A percentile compares a stretch with the other conserved stretches of the same genome.
Conservation (phyloP, 2,888 invertebrate species). For the Frankliniella intonsa region DNA sequence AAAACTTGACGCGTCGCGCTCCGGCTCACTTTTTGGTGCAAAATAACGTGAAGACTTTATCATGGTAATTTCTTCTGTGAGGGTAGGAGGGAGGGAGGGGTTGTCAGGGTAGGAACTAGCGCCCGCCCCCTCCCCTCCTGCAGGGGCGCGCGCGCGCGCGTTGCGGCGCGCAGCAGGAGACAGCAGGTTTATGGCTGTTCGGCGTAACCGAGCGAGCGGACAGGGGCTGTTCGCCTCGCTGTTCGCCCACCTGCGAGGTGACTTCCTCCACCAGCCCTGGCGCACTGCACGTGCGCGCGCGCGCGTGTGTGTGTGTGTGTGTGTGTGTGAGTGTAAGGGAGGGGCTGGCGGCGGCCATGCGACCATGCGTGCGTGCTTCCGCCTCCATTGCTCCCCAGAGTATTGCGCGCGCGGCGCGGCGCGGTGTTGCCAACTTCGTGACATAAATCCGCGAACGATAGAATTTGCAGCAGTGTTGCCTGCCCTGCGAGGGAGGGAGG, state of each 20-base stretch:
- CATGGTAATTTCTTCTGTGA: no score
- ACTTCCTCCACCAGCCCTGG: neutral
- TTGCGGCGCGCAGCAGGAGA: neutral
- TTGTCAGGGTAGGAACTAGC: no score
- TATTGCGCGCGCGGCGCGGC: neutral
- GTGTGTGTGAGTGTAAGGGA: no score
- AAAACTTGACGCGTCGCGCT: no score
- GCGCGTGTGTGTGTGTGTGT: no score
- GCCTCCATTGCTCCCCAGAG: slow-evolving; percentile 21
- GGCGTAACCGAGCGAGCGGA: neutral
- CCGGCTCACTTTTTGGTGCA: no score
- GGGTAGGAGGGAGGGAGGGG: no score
- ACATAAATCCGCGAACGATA: slow-evolving; percentile 22
- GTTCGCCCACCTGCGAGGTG: neutral
- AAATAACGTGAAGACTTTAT: no score
- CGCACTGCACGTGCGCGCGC: neutral
- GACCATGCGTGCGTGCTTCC: neutral
- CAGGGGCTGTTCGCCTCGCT: neutral
- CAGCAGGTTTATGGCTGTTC: neutral
- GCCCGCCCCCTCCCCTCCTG: no score
- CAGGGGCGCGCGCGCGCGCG: neutral
- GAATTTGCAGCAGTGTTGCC: neutral
- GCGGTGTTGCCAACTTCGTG: slow-evolving; percentile 7
- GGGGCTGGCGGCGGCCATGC: neutral
- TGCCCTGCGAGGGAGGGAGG: neutral